Evolutionary conservation across 2,113 vertebrate species (phyloP).

Genomic region (Empidonax traillii): DNA sequence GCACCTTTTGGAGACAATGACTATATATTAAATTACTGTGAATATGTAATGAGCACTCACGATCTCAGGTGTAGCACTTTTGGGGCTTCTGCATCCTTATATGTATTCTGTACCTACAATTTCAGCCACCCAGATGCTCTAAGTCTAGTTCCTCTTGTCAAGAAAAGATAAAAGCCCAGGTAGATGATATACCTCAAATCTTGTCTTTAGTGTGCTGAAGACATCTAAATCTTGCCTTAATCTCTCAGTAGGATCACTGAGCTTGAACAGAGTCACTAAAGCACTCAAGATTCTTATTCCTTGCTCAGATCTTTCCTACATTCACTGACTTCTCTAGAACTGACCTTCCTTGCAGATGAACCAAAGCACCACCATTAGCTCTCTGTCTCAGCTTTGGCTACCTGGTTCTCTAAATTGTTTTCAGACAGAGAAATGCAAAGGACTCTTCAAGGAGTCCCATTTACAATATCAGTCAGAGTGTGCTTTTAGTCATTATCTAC

Average conservation of each 20-base stretch:
- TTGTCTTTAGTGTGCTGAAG: background rate
- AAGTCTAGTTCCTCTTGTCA: background rate
- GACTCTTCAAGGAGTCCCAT: background rate
- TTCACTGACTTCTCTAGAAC: background rate
- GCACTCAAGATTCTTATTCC: background rate
- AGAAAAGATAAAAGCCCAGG: background rate
- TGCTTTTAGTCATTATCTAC: background rate
- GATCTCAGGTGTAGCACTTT: background rate
- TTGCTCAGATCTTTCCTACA: background rate
- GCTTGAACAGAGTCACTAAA: background rate
- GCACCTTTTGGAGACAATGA: background rate
- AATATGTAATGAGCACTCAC: fast-evolving
- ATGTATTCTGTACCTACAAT: background rate
- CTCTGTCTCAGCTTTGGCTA: background rate
- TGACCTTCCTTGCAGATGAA: background rate
- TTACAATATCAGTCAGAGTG: background rate
- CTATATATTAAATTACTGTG: background rate
- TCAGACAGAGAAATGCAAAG: background rate
- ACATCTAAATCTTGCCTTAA: background rate
- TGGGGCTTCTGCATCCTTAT: background rate
- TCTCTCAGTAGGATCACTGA: background rate
- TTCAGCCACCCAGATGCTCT: background rate
- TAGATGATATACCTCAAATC: no score
- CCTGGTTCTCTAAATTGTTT: background rate
- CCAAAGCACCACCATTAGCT: background rate